Base-by-base conservation (phyloP, 2,888 invertebrate species). In the Anticlea derivata region DNA sequence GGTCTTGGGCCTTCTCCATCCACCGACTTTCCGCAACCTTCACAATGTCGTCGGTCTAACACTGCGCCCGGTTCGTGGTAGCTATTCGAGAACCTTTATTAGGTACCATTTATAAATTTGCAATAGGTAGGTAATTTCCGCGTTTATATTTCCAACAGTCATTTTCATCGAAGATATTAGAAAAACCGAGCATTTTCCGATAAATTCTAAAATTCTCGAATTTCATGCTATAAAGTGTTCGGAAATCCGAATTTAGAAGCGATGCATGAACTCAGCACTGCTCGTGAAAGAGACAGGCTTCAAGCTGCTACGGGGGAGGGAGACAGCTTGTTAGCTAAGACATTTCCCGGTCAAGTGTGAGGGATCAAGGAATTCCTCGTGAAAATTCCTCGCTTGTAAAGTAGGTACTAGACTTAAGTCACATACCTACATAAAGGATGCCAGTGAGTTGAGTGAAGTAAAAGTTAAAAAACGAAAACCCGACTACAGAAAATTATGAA, bases 321-420 rank as follows among this genome's bases (percentile, higher is more conserved):
- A 52, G 47, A 54, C 11, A 31, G 51, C 22, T 22, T 27, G 45
- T 41, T 40, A 31, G 46, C 54, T 29, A 40, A 52, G 41, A 47
- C 46, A 46, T 43, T 57, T 49, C 41, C 49, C 53, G 55, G 55
- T 60, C 55, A 60, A 55, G 57, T 50, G 55, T 45, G 30, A 40
- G 11, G 50, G 49, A 56, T 50, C 45, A 50, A 39, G 31, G 50
- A 40, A 46, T 46, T 38, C 27, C 23, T 40, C n/a, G 34, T 11
- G 8, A 37, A 33, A 27, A 40, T 47, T 33, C 22, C 24, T 27
- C 26, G 8, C 39, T 20, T 7, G 17, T 6, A 13, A 27, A 39
- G 24, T 5, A n/a, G 8, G 10, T 8, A 7, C 26, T n/a, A 26
- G 17, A 17, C 17, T 17, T 3, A 17, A 17, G 17, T 17, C 17